phyloP scores from a whole-genome alignment of 2,888 invertebrate species.

The Ormyrus labotus region DNA sequence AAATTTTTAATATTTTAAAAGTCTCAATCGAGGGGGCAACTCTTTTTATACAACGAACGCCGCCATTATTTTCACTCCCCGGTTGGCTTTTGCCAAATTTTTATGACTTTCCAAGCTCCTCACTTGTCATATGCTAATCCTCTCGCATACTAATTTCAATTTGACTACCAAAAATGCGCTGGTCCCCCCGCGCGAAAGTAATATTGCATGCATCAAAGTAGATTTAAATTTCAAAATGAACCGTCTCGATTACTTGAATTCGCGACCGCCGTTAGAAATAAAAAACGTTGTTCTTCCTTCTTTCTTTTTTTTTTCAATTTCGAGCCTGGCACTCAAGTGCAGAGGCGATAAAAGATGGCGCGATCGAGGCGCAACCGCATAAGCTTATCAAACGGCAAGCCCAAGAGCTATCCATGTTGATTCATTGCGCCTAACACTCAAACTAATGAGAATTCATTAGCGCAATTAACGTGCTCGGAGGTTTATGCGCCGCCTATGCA shows the following conservation, averaged over 20 bases:
- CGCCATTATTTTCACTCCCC: conserved; percentile 1
- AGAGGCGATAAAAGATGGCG: conserved; percentile 1
- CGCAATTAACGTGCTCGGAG: conserved; percentile 22
- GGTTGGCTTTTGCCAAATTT: conserved; percentile 8
- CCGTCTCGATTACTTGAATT: too few species aligned
- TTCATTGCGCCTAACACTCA: conserved; percentile 37
- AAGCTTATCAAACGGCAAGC: conserved; percentile 18
- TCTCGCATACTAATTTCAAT: conserved; percentile 45
- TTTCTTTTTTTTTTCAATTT: too few species aligned
- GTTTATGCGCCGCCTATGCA: conserved; percentile 9
- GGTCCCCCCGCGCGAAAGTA: conserved; percentile 24
- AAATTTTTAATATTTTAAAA: background rate
- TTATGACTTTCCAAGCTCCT: conserved; percentile 26
- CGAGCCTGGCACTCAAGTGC: too few species aligned
- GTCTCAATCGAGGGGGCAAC: background rate
- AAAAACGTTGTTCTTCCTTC: too few species aligned
- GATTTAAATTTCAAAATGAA: conserved; percentile 21
- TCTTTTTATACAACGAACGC: background rate
- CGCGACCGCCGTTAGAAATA: too few species aligned
- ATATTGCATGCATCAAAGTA: conserved; percentile 40
- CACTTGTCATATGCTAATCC: conserved; percentile 31
- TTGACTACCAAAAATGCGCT: conserved; percentile 33
- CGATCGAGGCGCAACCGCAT: background rate
- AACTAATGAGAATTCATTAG: conserved; percentile 51
- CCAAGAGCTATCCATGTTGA: conserved; percentile 28